Evolutionary conservation across 2,888 invertebrate species (phyloP).

Genomic region (Baronia brevicornis): DNA sequence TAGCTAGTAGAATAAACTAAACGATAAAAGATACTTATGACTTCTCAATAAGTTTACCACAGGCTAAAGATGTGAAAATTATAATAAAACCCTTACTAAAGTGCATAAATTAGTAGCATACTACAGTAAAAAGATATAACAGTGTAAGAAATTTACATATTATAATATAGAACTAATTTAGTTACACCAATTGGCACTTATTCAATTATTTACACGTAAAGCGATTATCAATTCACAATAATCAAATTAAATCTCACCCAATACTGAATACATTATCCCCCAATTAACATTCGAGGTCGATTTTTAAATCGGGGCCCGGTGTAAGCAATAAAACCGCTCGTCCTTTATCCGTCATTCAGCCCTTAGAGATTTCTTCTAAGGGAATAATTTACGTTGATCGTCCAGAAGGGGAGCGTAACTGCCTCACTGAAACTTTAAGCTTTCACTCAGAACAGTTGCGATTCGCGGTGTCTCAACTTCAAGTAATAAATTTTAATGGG

Average conservation of each 20-base stretch:
- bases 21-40: too few relatives aligned
- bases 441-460: conserved; percentile 66
- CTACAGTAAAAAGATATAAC: too few relatives aligned
- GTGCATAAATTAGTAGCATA: too few relatives aligned
- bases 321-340: conserved; percentile 68
- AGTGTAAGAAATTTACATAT: too few relatives aligned
- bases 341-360: conserved; percentile 74
- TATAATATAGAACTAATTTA: too few relatives aligned
- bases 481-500: conserved; percentile 66
- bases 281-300: conserved; percentile 66
- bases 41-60: too few relatives aligned
- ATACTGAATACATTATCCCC: conserved; percentile 68
- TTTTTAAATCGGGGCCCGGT: conserved; percentile 64
- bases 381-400: conserved; percentile 75
- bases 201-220: too few relatives aligned
- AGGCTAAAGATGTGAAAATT: too few relatives aligned
- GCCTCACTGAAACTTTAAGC: conserved; percentile 74
- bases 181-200: too few relatives aligned
- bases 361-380: conserved; percentile 72
- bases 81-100: too few relatives aligned
- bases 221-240: conserved; percentile 19
- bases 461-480: conserved; percentile 66
- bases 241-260: conserved; percentile 52
- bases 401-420: conserved; percentile 69
- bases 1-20: too few relatives aligned